Base-by-base conservation (phyloP, 2,797 vertebrate genomes). In the Astyanax mexicanus region DNA sequence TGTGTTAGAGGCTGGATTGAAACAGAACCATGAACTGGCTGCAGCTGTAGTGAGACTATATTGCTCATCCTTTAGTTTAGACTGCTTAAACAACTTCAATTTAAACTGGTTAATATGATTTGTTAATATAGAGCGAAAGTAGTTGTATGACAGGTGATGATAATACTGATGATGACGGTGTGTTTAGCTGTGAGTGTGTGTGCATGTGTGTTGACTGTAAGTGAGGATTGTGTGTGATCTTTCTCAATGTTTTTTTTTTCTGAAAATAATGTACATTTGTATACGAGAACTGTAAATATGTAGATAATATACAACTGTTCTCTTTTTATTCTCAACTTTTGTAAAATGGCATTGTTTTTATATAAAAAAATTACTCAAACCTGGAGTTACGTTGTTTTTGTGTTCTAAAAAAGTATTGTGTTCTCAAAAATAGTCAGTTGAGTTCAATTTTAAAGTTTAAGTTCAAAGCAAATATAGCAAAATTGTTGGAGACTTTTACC, bases 241-340 rank as follows among this genome's bases (percentile, higher is more conserved):
- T 77, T 78, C 57, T 72, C 80, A 44, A 32, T 74, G 65, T 78
- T 74, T 74, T 74, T 65, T 78, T 74, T 74, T 78, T 44, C 55
- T 64, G 81, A 83, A 80, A 80, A 82, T 78, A 78, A 61, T 87
- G 87, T 88, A 88, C 66, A 88, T 88, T 84, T 87, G 84, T 87
- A 87, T 80, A 84, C 75, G 80, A 68, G 72, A 69, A 80, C 77
- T 88, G 87, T 87, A 88, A 73, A 88, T 88, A 86, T 88, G 86
- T 87, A 85, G 69, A 86, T 87, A 87, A 82, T 82, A 76, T 79
- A 72, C 54, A 79, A 71, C 68, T 73, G 52, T 62, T 29, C 44
- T 60, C n/a, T 69, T 69, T 84, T 86, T n/a, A n/a, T n/a, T 68
- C 51, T 35, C 25, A 64, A 42, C 71, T 78, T 78, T 79, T 84